Base-by-base conservation (phyloP, 2,888 invertebrate genomes). In the Ariolimax columbianus region DNA sequence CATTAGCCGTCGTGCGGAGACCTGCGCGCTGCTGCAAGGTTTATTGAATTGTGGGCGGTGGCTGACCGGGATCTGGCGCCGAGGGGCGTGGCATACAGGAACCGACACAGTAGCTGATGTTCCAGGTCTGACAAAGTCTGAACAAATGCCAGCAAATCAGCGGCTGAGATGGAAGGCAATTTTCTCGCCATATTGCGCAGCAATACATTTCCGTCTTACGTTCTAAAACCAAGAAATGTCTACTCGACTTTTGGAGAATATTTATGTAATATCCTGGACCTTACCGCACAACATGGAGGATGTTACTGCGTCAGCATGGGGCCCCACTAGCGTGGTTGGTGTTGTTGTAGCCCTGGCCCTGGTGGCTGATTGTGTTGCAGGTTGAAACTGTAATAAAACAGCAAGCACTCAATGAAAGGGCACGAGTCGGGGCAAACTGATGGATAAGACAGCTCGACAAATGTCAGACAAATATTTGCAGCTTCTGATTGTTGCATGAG, bases 141-240 rank as follows among this genome's bases (percentile, higher is more conserved):
- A 82, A 73, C 73, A 82, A 82, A 72, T 40, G 55, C 1, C 59
- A 82, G 47, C 82, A 70, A 82, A 82, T 82, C 73, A 19, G 73
- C 38, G 59, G 59, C 14, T n/a, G 30, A 73, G 82, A 82, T 73
- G 73, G 55, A 72, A 82, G 51, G 23, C 14, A 73, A 1, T 72
- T 73, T 51, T 30, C 33, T 80, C 30, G 51, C 66, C 33, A 51
- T 82, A 30, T 51, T 51, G 72, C n/a, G 30, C 7, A n/a, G 72
- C 82, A 82, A 73, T 73, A 81, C 14, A 73, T 82, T 82, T 38
- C 26, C 14, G 2, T 59, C 77, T 55, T 40, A 23, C 40, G 17
- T 23, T 36, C 59, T 30, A 30, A 3, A 19, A 11, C 55, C 23
- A 19, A 9, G 36, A 19, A n/a, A 70, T 17, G 43, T 75, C 47